phyloP scores from a whole-genome alignment of 2,888 invertebrate species.

The Myathropa florea region DNA sequence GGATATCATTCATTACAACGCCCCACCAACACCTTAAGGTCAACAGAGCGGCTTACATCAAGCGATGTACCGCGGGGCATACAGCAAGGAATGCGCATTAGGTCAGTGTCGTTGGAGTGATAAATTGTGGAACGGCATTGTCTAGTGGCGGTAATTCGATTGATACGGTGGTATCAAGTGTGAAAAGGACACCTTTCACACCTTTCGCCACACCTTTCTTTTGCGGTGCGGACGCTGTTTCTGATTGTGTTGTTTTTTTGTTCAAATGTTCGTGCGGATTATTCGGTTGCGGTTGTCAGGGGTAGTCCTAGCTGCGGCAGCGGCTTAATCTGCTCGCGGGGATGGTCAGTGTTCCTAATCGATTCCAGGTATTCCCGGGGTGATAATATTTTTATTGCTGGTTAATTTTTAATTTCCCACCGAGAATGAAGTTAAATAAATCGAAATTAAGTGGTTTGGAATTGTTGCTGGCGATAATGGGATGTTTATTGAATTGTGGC shows the following conservation, averaged over 20 bases:
- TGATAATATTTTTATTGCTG: conserved; percentile 53
- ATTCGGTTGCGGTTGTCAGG: conserved; percentile 25
- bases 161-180: conserved; percentile 67
- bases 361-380: conserved; percentile 47
- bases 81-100: neutral
- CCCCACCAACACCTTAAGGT: conserved; percentile 43
- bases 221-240: conserved; percentile 8
- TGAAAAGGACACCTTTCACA: conserved; percentile 53
- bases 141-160: conserved; percentile 36
- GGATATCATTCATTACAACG: conserved; percentile 37
- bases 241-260: conserved; percentile 15
- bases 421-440: conserved; percentile 23
- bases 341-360: conserved; percentile 37
- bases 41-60: conserved; percentile 29
- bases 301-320: neutral
- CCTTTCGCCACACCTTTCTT: conserved; percentile 60
- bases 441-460: conserved; percentile 27
- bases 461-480: neutral
- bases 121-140: conserved; percentile 51
- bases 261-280: conserved; percentile 56
- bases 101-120: conserved; percentile 11
- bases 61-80: neutral
- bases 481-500: neutral
- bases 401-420: conserved; percentile 54
- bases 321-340: conserved; percentile 1